Conservation (phyloP, 2,797 vertebrate species). For the Channallabes apus region DNA sequence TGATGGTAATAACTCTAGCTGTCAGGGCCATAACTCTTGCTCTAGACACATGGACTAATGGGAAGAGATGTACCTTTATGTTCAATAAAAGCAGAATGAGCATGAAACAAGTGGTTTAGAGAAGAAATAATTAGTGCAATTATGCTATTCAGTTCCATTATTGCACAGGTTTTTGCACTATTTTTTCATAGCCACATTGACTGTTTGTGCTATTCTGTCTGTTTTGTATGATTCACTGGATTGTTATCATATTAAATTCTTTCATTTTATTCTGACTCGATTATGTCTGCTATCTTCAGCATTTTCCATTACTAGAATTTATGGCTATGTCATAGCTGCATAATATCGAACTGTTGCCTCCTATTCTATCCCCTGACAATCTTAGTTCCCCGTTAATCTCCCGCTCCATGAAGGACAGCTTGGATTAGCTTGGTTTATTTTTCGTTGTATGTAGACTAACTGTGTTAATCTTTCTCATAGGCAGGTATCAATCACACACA, state of each 20-base stretch:
- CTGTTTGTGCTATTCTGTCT: background rate
- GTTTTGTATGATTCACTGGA: conserved; percentile 7
- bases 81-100: background rate
- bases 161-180: background rate
- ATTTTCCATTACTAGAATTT: conserved; percentile 31
- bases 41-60: background rate
- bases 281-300: conserved; percentile 10
- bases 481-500: conserved; percentile 2
- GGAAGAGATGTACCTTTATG: background rate
- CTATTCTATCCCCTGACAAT: background rate
- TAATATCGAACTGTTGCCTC: conserved; percentile 11
- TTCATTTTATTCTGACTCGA: conserved; percentile 6
- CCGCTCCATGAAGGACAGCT: conserved; percentile 24
- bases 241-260: conserved; percentile 25
- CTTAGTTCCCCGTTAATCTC: conserved; percentile 14
- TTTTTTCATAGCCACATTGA: conserved; percentile 3
- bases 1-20: conserved; percentile 16
- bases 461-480: background rate
- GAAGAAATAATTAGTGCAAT: conserved; percentile 1
- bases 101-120: background rate
- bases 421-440: conserved; percentile 17
- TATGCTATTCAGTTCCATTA: background rate
- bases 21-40: background rate
- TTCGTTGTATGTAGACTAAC: conserved; percentile 12
- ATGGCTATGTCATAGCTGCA: conserved; percentile 18